A percentile compares a stretch with the other conserved stretches of the same genome.
Evolutionary conservation across 2,797 vertebrate species (phyloP).

Genomic region (Ambastaia sidthimunki): DNA sequence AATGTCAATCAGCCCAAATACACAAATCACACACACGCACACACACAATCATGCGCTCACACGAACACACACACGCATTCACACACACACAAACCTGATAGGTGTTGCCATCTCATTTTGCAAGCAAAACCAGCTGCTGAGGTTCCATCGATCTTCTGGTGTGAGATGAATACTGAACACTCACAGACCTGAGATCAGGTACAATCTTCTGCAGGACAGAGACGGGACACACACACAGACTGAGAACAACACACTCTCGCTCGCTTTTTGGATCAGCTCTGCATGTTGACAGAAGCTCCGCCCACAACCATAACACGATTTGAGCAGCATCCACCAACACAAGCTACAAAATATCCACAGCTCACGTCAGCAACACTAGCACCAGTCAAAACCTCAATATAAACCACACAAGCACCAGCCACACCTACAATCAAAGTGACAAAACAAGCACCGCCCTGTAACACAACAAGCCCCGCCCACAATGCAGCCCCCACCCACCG

Average conservation of each 20-base stretch:
- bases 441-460: not conserved
- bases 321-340: too few species aligned
- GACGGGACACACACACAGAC: slow-evolving; percentile 8
- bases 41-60: slow-evolving; percentile 24
- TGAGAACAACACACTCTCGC: too few species aligned
- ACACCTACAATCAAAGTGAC: not conserved
- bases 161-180: slow-evolving; percentile 67
- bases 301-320: slow-evolving; percentile 51
- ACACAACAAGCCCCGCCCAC: slow-evolving; percentile 27
- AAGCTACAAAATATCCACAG: too few species aligned
- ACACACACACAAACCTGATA: slow-evolving; percentile 51
- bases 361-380: too few species aligned
- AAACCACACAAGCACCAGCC: not conserved
- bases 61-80: slow-evolving; percentile 4
- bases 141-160: slow-evolving; percentile 62
- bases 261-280: not conserved
- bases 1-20: slow-evolving; percentile 53
- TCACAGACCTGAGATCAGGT: slow-evolving; percentile 23
- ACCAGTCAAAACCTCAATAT: too few species aligned
- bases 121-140: slow-evolving; percentile 65
- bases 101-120: slow-evolving; percentile 64
- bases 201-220: not conserved
- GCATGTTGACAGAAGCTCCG: slow-evolving; percentile 44
- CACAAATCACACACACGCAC: not conserved
- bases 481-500: slow-evolving; percentile 18